Conservation (phyloP, 2,113 vertebrate species). For the Neodon shergylaensis region DNA sequence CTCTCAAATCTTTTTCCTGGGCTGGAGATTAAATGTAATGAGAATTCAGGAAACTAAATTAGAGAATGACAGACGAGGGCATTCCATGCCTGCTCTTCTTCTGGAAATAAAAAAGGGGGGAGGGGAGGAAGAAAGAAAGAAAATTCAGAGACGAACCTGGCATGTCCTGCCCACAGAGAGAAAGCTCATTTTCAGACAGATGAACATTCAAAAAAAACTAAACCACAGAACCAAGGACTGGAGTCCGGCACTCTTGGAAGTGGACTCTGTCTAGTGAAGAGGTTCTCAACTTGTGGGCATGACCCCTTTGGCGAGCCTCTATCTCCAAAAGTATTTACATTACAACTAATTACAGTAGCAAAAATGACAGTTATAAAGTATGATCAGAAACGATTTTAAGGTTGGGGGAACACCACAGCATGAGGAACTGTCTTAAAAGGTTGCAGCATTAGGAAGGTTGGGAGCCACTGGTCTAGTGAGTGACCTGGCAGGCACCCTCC, state of each 20-base stretch:
- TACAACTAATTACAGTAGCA: not conserved
- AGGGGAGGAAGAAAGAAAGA: not conserved
- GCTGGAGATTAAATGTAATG: not conserved
- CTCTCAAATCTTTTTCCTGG: not conserved
- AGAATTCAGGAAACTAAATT: not conserved
- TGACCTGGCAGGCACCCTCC: not conserved
- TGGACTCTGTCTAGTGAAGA: not conserved
- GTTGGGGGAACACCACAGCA: not conserved
- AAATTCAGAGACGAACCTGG: not conserved
- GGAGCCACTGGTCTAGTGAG: not conserved
- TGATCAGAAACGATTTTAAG: not conserved
- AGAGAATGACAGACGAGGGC: not conserved
- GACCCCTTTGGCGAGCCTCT: not conserved
- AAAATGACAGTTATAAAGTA: not conserved
- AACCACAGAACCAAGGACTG: not conserved
- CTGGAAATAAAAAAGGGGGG: not conserved
- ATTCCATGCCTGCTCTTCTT: not conserved
- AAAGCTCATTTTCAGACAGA: not conserved
- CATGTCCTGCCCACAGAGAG: not conserved
- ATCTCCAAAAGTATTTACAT: not conserved
- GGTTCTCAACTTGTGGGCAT: not conserved
- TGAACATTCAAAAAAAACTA: not conserved
- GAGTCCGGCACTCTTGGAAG: not conserved
- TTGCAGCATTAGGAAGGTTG: not conserved
- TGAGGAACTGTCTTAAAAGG: not conserved